These are phyloP conservation scores for Machaerirhynchus nigripectus DNA, from an alignment of 2,113 vertebrate species.

Conservation along the genomic window DNA sequence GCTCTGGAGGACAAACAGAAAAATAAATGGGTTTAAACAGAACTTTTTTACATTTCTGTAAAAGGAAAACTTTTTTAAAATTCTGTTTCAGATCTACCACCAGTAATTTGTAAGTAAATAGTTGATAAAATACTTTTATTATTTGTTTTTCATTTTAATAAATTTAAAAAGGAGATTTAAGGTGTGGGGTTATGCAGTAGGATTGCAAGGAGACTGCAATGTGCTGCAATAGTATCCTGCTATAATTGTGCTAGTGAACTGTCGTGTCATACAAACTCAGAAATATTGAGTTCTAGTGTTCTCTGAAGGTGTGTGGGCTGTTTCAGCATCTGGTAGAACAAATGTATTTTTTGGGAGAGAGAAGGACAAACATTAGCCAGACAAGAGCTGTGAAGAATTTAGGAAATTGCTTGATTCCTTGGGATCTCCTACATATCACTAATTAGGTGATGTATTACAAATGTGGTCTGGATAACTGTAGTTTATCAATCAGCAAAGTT, in stretches of 20 bases:
- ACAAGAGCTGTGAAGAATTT: not conserved
- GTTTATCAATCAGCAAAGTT: not conserved
- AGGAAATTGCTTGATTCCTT: not conserved
- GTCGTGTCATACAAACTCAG: fast-evolving
- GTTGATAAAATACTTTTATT: not conserved
- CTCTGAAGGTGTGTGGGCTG: not conserved
- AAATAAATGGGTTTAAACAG: not conserved
- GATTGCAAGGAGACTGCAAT: not conserved
- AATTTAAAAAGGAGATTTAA: not conserved
- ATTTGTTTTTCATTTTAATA: not conserved
- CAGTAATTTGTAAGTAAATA: not conserved
- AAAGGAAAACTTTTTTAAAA: not conserved
- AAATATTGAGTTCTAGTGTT: not conserved
- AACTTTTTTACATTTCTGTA: not conserved
- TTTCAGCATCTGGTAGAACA: not conserved
- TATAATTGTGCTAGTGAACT: not conserved
- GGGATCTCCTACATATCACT: not conserved
- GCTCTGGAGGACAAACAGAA: not conserved
- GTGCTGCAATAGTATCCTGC: not conserved
- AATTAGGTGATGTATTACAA: not conserved
- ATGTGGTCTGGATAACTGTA: not conserved
- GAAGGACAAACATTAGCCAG: not conserved
- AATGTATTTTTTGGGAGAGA: not conserved
- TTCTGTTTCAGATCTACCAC: not conserved
- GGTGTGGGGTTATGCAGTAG: not conserved